A percentile compares a stretch with the other conserved stretches of the same genome.
Evolutionary conservation across 2,113 vertebrate genomes (phyloP).

Genomic region (Galemys pyrenaicus): DNA sequence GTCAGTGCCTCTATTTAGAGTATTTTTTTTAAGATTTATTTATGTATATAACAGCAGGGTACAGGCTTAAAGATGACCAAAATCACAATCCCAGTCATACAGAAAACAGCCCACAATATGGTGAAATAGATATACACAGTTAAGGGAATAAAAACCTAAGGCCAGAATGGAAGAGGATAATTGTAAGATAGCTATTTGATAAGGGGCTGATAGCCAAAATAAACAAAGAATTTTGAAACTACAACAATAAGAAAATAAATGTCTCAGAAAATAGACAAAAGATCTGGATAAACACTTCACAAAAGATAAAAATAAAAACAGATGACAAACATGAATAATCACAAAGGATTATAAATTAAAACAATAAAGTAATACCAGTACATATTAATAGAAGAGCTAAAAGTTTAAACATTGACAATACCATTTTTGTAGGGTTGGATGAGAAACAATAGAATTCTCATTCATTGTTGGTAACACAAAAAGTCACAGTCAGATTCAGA

Average conservation of each 20-base stretch:
- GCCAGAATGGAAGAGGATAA: background rate
- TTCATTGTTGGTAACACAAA: background rate
- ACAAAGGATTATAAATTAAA: background rate
- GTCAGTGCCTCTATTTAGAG: background rate
- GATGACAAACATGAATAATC: background rate
- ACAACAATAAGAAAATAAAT: background rate
- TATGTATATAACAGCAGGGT: no score
- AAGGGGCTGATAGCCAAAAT: background rate
- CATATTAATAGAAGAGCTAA: background rate
- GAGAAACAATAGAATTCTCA: background rate
- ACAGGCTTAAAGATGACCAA: background rate
- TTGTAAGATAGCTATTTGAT: background rate
- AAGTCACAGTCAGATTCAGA: background rate
- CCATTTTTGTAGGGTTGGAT: background rate
- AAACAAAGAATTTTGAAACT: background rate
- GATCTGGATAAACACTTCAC: background rate
- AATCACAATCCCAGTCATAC: background rate
- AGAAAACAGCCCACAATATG: background rate
- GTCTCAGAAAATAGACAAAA: background rate
- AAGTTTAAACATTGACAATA: background rate
- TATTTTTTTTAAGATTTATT: no score
- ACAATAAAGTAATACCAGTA: background rate
- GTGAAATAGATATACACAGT: background rate
- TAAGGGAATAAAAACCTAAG: background rate
- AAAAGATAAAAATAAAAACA: background rate